Percentiles rank a stretch among this genome's conserved stretches.
phyloP scores from a whole-genome alignment of 1,140 invertebrate genomes.

The Cyrtorhinus lividipennis region DNA sequence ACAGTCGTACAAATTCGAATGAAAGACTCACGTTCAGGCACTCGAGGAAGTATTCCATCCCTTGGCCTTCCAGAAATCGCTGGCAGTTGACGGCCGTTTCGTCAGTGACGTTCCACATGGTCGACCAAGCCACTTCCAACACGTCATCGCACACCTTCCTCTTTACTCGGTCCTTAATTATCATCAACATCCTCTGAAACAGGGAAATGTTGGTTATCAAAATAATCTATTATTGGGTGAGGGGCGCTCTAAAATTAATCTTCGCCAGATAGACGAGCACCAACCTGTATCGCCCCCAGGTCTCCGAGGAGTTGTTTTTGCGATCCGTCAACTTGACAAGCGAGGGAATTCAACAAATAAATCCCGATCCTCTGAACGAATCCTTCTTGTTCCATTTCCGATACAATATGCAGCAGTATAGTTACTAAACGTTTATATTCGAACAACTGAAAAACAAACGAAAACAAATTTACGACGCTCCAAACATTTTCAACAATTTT shows the following conservation, averaged over 20 bases:
- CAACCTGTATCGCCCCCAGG: conserved; percentile 70
- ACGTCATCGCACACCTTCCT: conserved; percentile 77
- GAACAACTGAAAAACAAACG: conserved; percentile 52
- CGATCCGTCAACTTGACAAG: conserved; percentile 85
- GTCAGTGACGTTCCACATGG: conserved; percentile 96
- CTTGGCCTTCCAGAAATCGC: conserved; percentile 68
- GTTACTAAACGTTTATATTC: conserved; percentile 78
- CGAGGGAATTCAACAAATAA: conserved; percentile 85
- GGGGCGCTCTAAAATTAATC: neutral
- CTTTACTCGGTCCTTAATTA: conserved; percentile 62
- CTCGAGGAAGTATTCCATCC: conserved; percentile 72
- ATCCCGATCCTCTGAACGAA: conserved; percentile 91
- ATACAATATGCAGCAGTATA: conserved; percentile 68
- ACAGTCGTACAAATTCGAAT: no score
- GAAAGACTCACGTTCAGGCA: conserved; percentile 58
- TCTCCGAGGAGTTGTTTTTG: conserved; percentile 84
- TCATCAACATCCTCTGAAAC: conserved; percentile 67
- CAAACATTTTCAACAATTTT: no score
- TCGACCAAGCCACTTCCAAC: conserved; percentile 94
- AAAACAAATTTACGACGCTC: neutral
- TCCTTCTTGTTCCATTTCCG: conserved; percentile 64
- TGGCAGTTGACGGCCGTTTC: conserved; percentile 86
- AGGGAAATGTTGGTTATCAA: no score
- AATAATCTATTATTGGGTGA: neutral
- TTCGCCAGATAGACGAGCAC: conserved; percentile 22